phyloP scores from a whole-genome alignment of 2,113 vertebrate species.

The Phalacrocorax aristotelis region DNA sequence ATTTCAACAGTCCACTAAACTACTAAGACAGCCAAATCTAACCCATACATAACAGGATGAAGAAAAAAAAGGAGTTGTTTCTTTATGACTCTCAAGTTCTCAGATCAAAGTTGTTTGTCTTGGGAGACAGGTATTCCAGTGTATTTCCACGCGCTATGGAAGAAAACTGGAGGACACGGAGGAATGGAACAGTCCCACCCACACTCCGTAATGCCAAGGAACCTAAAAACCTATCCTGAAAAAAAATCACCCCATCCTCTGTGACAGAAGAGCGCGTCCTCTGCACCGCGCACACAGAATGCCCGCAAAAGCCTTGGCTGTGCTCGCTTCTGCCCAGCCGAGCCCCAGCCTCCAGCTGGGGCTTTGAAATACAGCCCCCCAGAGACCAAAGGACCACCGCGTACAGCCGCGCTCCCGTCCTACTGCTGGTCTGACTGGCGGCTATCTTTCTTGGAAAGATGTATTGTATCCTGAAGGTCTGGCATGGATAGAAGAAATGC shows the following conservation, averaged over 20 bases:
- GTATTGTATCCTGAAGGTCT: not conserved
- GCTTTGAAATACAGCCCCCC: not conserved
- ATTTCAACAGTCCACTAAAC: not conserved
- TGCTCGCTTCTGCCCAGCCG: not conserved
- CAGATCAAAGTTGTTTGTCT: not conserved
- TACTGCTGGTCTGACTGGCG: not conserved
- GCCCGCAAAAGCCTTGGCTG: fast-evolving
- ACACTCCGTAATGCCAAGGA: not conserved
- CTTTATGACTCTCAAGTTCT: not conserved
- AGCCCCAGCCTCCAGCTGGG: not conserved
- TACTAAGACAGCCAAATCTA: not conserved
- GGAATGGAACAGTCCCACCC: not conserved
- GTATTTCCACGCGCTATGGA: not conserved
- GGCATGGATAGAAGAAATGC: not conserved
- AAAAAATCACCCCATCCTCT: not conserved
- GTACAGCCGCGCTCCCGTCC: fast-evolving
- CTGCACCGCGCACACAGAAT: fast-evolving
- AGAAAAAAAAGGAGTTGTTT: not conserved
- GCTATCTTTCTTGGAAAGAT: not conserved
- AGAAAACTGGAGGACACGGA: not conserved
- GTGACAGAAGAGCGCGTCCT: fast-evolving
- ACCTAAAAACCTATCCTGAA: not conserved
- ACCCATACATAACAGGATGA: not conserved
- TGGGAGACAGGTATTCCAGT: not conserved
- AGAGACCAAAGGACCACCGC: not conserved